Evolutionary conservation across 2,113 vertebrate genomes (phyloP), one percentile per base, ranked within the genome.

Genomic region (Amphiprion percula): DNA sequence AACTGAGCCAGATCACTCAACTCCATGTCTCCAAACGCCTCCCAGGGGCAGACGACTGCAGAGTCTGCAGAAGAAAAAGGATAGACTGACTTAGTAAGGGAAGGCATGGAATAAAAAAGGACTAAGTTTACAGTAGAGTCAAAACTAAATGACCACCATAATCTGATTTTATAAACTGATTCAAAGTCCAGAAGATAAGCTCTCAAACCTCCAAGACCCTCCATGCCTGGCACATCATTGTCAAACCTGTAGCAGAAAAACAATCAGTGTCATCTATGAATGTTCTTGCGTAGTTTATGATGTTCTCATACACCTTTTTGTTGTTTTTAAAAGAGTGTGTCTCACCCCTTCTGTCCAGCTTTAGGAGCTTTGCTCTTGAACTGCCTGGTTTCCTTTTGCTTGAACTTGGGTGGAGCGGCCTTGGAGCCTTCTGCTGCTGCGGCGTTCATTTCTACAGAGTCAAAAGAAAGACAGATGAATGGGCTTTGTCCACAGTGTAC

Each of bases 331-430:
- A 4, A 0, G 16, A 16, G 44, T 5, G n/a, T 26, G 21, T 21
- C 87, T 84, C 78, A 97, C 96, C 96, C 95, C 93, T 95, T 97
- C 68, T 96, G 94, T 72, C 96, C 96, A 72, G 96, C 96, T 91
- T 97, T 96, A 5, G 97, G 97, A 16, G 96, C 96, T 78, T 97
- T 97, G 95, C 96, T 97, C 90, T 97, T 98, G 92, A 97, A 97
- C 76, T 96, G 96, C 10, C 96, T 92, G 15, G 91, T 94, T 71
- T 95, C 96, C 54, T 96, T 95, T 90, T 97, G 96, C 92, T 97
- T 95, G 92, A 97, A 96, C 75, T 96, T 96, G 4, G 96, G 95
- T 1, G 96, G 96, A 0, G 94, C 94, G 10, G 83, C 55, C 80
- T 95, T 96, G 82, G 37, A 4, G 39, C 49, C 79, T 61, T 24